Conservation (phyloP, 2,113 vertebrate genomes). For the Heterotis niloticus region DNA sequence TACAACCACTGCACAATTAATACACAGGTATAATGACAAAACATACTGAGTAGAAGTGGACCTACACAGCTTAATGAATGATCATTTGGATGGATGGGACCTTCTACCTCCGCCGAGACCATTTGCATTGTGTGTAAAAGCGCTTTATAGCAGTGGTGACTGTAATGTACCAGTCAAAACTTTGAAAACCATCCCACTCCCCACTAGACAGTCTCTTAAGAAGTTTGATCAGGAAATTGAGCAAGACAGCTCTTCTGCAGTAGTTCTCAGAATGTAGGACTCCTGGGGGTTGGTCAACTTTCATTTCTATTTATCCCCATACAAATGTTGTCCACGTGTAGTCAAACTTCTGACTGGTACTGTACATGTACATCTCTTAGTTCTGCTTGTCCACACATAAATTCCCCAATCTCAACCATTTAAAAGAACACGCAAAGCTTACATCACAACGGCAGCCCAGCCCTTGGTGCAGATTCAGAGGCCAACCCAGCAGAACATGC, state of each 20-base stretch:
- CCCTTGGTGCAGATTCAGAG: background rate
- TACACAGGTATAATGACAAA: background rate
- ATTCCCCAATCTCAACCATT: background rate
- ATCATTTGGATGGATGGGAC: too few relatives aligned
- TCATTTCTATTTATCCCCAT: too few relatives aligned
- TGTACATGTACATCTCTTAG: constrained; percentile 53
- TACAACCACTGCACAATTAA: background rate
- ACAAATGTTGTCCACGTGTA: too few relatives aligned
- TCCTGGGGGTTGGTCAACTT: too few relatives aligned
- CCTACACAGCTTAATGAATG: too few relatives aligned
- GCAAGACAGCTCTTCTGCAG: constrained; percentile 20
- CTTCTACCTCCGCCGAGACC: constrained; percentile 8
- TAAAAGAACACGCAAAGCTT: background rate
- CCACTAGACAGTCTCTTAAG: too few relatives aligned
- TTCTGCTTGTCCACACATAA: constrained; percentile 47
- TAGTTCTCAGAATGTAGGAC: constrained; percentile 36
- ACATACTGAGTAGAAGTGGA: too few relatives aligned
- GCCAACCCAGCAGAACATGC: background rate
- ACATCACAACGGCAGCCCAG: background rate
- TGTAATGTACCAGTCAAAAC: background rate
- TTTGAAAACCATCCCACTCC: too few relatives aligned
- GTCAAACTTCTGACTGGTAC: constrained; percentile 46
- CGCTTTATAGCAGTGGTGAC: constrained; percentile 37
- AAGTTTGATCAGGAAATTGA: background rate
- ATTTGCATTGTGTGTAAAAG: constrained; percentile 43